Evolutionary conservation across 2,113 vertebrate species (phyloP), one percentile per base, ranked within the genome.

Genomic region (Cyanoderma ruficeps): DNA sequence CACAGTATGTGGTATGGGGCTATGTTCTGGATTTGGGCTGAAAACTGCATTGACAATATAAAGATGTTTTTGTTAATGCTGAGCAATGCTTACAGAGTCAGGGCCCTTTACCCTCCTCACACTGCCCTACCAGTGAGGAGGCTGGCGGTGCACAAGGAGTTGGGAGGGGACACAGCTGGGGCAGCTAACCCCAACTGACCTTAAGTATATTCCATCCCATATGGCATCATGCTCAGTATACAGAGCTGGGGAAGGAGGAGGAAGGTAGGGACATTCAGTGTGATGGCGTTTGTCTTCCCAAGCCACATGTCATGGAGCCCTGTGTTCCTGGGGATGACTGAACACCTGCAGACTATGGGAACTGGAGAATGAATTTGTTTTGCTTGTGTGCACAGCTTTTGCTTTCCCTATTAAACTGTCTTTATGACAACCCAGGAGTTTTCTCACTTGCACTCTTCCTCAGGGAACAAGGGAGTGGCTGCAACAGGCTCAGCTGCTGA

Each of bases 391-490:
- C 7, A 27, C 1, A 2, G 41, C 16, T 80, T 80, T 55, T 65
- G 13, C 46, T 50, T 71, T 65, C 14, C 5, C 20, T 71, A 18
- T 50, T n/a, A 25, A 61, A 50, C 6, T 41, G 47, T 30, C 28
- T 61, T 56, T 13, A 56, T 46, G 24, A 65, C 22, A 46, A 42
- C 14, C 7, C 47, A 35, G 0, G 1, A 85, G 41, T 65, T 52
- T 72, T 35, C 35, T 70, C 44, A 75, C n/a, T 57, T 70, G 35
- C 20, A 37, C 31, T 25, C 41, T 55, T 86, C 15, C 27, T 61
- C 2, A 4, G 5, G 15, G 5, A n/a, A 13, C 2, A 12, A 50
- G 57, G 0, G 1, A 60, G 80, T 0, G 0, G 57, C 64, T 68
- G 53, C 5, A 13, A 47, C 22, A 25, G 12, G 12, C 15, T 70